These are phyloP conservation scores for Brenthis ino DNA, from an alignment of 2,888 invertebrate species.

Conservation along the genomic window DNA sequence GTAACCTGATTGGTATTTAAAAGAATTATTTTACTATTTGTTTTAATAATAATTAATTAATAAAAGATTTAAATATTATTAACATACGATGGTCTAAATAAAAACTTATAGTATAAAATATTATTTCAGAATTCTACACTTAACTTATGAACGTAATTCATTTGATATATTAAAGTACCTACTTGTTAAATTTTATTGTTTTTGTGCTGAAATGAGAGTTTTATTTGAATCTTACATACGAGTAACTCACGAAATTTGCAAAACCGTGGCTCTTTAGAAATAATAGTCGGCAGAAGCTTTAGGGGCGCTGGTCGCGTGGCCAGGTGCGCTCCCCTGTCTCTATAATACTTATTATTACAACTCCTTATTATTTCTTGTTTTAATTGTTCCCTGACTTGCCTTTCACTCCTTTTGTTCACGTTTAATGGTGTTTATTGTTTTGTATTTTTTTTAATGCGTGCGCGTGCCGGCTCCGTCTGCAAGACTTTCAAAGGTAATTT, in stretches of 20 bases:
- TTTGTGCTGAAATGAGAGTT: not conserved
- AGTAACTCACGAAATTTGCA: slow-evolving; percentile 9
- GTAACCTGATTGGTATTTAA: not conserved
- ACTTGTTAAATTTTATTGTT: not conserved
- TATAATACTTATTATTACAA: slow-evolving; percentile 80
- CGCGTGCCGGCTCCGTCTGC: slow-evolving; percentile 74
- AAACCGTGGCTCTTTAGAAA: slow-evolving; percentile 25
- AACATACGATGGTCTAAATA: no score
- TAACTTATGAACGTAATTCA: no score
- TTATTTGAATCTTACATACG: not conserved
- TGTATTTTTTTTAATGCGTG: slow-evolving; percentile 65
- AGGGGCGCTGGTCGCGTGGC: slow-evolving; percentile 60
- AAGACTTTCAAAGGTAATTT: slow-evolving; percentile 57
- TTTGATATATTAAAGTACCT: not conserved
- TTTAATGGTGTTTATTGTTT: slow-evolving; percentile 81
- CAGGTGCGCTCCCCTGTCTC: slow-evolving; percentile 70
- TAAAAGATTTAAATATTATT: no score
- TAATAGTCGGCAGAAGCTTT: slow-evolving; percentile 49
- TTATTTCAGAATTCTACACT: no score
- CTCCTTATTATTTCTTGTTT: slow-evolving; percentile 82
- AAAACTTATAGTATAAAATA: no score
- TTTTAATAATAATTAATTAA: not conserved
- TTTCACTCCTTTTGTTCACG: slow-evolving; percentile 79
- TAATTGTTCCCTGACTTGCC: slow-evolving; percentile 80
- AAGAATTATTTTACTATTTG: not conserved